Conservation (phyloP, 2,888 invertebrate species). For the Heliconius cydno region DNA sequence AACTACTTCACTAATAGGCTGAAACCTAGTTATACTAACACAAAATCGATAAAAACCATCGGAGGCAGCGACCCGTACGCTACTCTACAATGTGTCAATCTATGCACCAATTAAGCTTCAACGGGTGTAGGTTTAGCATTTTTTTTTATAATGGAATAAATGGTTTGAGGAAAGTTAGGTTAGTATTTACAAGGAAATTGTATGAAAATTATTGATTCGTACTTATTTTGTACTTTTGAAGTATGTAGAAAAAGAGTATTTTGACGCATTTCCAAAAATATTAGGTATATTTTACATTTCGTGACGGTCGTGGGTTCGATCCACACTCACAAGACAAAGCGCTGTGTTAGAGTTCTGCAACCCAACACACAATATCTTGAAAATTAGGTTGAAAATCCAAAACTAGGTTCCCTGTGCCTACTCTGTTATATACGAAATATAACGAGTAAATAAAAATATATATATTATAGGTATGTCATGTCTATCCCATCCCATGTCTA, state of each 20-base stretch:
- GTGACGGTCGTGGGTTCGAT: too few species aligned
- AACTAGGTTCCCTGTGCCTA: background rate
- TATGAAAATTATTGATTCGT: background rate
- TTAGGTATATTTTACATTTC: too few species aligned
- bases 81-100: slow-evolving; percentile 27
- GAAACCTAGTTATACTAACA: slow-evolving; percentile 21
- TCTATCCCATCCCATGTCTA: background rate
- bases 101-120: slow-evolving; percentile 22
- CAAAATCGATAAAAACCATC: slow-evolving; percentile 29
- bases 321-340: too few species aligned
- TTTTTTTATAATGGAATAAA: slow-evolving; percentile 15
- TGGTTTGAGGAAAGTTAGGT: background rate
- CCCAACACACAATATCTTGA: too few species aligned
- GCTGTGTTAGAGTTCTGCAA: too few species aligned
- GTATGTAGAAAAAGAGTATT: background rate
- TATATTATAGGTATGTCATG: background rate
- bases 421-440: background rate
- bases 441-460: too few species aligned
- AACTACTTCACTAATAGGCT: background rate
- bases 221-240: background rate
- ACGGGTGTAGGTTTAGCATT: background rate
- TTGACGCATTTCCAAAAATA: too few species aligned
- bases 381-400: too few species aligned
- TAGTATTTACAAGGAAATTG: background rate
- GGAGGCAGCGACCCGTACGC: slow-evolving; percentile 12